Base-by-base conservation (phyloP, 2,113 vertebrate species). In the Microcebus murinus region DNA sequence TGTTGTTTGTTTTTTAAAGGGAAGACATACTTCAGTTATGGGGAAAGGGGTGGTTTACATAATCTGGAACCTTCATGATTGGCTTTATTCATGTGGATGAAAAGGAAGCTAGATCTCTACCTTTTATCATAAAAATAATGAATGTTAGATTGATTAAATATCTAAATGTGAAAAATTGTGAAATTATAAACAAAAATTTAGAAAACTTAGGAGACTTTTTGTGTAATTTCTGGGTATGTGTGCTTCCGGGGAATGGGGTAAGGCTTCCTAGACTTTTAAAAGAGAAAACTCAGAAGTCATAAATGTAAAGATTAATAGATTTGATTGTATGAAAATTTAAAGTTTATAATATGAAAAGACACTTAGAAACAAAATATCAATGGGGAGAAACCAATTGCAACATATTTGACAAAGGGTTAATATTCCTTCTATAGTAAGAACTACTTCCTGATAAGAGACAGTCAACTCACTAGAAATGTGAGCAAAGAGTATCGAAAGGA, bases 201-300 rank as follows among this genome's bases (percentile, higher is more conserved):
- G 45, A 80, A 87, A 91, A 27, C 86, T 79, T 73, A 76, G 74
- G 42, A 92, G 52, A 95, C 70, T 96, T 80, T 93, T 81, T 70
- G 14, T 88, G 10, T 88, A 76, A 91, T 76, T 86, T 81, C 29
- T 89, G n/a, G 68, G 34, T 55, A 5, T 71, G 4, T 91, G 70
- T 82, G 73, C 59, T 95, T 95, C 48, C 45, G 29, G 87, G 21
- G 52, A 7, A 3, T 79, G 27, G 48, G 6, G 59, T 68, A 31
- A 63, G 20, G 6, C 34, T 94, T 95, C 79, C 67, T 92, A 81
- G 23, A 70, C 14, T 27, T 63, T 57, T 57, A 63, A 87, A 87
- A 73, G 95, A 71, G 15, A 61, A 79, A 36, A 79, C 48, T 88
- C 29, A 45, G 36, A 92, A 87, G 15, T 93, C 50, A 93, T 80